Evolutionary conservation across 2,888 invertebrate species (phyloP), one percentile per base, ranked within the genome.

Genomic region (Axea sp.): DNA sequence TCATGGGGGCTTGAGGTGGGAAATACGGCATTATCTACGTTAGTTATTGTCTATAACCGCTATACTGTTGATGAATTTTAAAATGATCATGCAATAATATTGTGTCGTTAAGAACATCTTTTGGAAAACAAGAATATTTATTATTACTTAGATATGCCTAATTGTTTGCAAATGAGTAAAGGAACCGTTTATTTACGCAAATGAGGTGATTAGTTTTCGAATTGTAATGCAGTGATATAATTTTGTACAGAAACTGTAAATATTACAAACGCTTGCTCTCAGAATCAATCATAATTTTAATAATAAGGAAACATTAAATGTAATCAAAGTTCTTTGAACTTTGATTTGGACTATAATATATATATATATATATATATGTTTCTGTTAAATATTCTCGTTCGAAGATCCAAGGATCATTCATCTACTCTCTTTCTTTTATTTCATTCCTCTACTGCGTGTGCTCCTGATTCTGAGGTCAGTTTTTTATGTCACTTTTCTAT

Each of bases 401-500:
- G 15, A 55, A 47, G 28, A 45, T 60, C 53, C 26, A 72, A 75
- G 71, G 59, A 77, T 78, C 78, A 80, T 80, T 81, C 76, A 80
- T 73, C 76, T 78, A 73, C 65, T 22, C 12, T 76, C 31, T 74
- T 74, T 65, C 39, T 72, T 65, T 72, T 72, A 59, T 72, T 72
- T 72, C 72, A 72, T 59, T 72, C 64, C 64, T 53, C 64, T 64
- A 59, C 72, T 79, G 77, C 75, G 76, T 76, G 67, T 75, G 73
- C 73, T 76, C 78, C 75, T 74, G 79, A 82, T 84, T 83, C 78
- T 79, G 86, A 87, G 87, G 87, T 87, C 81, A 87, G 87, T 87
- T 86, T 86, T 87, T 81, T 87, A 87, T 77, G 83, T 87, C 80
- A 87, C 87, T 81, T 87, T 87, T 78, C 80, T 87, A 80, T 86